Percentiles rank a stretch among this genome's conserved stretches.
These are phyloP conservation scores for Poeciliopsis occidentalis DNA, from an alignment of 2,113 vertebrate species.

Conservation along the genomic window DNA sequence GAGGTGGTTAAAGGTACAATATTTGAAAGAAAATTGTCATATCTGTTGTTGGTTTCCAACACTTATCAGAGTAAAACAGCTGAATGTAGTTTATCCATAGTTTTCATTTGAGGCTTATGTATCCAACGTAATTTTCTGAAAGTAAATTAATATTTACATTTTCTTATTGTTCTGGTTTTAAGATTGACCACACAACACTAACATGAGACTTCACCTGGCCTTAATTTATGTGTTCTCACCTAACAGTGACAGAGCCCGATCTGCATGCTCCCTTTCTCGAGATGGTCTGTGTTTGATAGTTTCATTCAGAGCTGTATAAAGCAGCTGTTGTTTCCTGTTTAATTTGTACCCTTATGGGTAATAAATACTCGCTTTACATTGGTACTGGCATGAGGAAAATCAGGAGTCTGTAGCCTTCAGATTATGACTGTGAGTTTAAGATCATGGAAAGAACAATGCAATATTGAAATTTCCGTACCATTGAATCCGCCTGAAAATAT, in stretches of 20 bases:
- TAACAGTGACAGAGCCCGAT: constrained; percentile 48
- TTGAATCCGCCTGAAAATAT: no score
- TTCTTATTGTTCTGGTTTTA: neutral
- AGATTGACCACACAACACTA: constrained; percentile 4
- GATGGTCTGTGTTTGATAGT: constrained; percentile 27
- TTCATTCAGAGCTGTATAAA: constrained; percentile 46
- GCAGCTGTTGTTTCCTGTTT: constrained; percentile 53
- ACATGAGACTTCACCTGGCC: neutral
- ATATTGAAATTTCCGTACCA: no score
- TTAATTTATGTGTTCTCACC: constrained; percentile 8
- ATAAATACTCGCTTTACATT: constrained; percentile 29
- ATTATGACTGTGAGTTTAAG: constrained; percentile 4
- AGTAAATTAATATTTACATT: neutral
- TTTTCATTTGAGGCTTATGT: no score
- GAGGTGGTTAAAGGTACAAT: neutral
- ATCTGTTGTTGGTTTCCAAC: no score
- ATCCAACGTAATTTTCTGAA: no score
- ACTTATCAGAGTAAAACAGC: no score
- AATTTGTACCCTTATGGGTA: constrained; percentile 23
- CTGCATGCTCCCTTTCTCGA: constrained; percentile 9
- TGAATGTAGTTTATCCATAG: no score
- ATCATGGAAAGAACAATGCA: neutral
- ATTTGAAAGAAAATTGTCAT: no score
- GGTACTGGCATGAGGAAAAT: constrained; percentile 26
- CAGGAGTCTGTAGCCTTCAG: constrained; percentile 34